Conservation (phyloP, 1,140 invertebrate genomes). For the Drosophila paulistorum region DNA sequence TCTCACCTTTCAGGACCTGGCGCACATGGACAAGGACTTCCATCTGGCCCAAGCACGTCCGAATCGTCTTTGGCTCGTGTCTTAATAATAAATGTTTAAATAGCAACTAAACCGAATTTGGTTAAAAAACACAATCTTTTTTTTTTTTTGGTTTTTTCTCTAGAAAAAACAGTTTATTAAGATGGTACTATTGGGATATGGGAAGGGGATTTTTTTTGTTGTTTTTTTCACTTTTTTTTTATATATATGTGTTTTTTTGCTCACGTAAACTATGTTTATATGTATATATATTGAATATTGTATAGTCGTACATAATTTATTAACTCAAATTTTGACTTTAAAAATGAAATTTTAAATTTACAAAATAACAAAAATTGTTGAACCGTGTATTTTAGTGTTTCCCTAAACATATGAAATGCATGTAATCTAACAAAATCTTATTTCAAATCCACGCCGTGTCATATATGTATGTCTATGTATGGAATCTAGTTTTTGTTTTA, state of each 20-base stretch:
- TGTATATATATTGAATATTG: constrained; percentile 7
- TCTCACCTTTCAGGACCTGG: too few relatives aligned
- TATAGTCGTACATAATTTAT: not conserved
- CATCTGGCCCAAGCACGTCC: too few relatives aligned
- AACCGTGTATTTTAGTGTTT: constrained; percentile 14
- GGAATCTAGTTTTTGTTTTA: constrained; percentile 33
- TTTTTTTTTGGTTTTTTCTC: constrained; percentile 70
- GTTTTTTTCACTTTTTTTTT: constrained; percentile 18
- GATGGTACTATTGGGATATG: constrained; percentile 5
- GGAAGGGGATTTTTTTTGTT: constrained; percentile 43
- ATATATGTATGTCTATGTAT: constrained; percentile 32
- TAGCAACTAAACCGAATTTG: too few relatives aligned
- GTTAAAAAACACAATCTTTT: not conserved
- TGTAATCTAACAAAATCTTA: constrained; percentile 56
- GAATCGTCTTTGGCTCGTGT: too few relatives aligned
- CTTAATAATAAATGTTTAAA: too few relatives aligned
- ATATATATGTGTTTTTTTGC: not conserved
- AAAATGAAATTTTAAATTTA: constrained; percentile 31
- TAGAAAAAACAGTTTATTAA: constrained; percentile 77
- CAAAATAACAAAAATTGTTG: too few relatives aligned
- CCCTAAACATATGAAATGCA: constrained; percentile 70
- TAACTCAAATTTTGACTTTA: not conserved
- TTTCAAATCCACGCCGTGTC: constrained; percentile 25
- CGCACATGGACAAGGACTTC: too few relatives aligned
- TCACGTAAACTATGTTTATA: constrained; percentile 7